These are phyloP conservation scores for Hirtodrosophila trivittata DNA, from an alignment of 2,888 invertebrate species.

Conservation along the genomic window DNA sequence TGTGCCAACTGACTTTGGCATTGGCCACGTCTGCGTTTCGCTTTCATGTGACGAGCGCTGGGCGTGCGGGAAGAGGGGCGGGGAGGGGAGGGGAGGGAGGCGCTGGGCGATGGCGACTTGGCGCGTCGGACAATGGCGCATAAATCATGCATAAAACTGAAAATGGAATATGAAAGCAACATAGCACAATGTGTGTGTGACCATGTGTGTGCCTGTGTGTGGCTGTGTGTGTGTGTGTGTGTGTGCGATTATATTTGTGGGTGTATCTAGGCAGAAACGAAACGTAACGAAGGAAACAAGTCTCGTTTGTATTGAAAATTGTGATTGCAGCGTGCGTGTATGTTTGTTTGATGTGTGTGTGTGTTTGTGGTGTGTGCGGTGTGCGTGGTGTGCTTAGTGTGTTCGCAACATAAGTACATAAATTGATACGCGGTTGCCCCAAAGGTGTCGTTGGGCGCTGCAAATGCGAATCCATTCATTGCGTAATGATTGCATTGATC, in stretches of 20 bases:
- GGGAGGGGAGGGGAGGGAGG: background rate
- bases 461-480: slow-evolving; percentile 21
- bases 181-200: slow-evolving; percentile 74
- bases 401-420: background rate
- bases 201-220: slow-evolving; percentile 87
- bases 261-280: slow-evolving; percentile 18
- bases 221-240: slow-evolving; percentile 4
- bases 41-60: slow-evolving; percentile 34
- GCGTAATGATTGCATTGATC: slow-evolving; percentile 25
- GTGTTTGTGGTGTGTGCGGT: background rate
- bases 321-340: slow-evolving; percentile 35
- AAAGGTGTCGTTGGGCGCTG: slow-evolving; percentile 37
- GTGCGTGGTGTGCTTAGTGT: slow-evolving; percentile 2
- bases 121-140: slow-evolving; percentile 61
- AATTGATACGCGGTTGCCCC: background rate
- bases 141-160: slow-evolving; percentile 68
- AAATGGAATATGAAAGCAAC: slow-evolving; percentile 84
- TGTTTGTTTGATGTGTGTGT: background rate
- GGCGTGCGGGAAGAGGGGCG: background rate
- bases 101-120: slow-evolving; percentile 30
- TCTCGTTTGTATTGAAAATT: slow-evolving; percentile 62
- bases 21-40: slow-evolving; percentile 59
- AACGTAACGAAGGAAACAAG: slow-evolving; percentile 58
- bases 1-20: slow-evolving; percentile 55
- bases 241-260: slow-evolving; percentile 6